Base-by-base conservation (phyloP, 2,888 invertebrate genomes). In the Sepioteuthis lessoniana region DNA sequence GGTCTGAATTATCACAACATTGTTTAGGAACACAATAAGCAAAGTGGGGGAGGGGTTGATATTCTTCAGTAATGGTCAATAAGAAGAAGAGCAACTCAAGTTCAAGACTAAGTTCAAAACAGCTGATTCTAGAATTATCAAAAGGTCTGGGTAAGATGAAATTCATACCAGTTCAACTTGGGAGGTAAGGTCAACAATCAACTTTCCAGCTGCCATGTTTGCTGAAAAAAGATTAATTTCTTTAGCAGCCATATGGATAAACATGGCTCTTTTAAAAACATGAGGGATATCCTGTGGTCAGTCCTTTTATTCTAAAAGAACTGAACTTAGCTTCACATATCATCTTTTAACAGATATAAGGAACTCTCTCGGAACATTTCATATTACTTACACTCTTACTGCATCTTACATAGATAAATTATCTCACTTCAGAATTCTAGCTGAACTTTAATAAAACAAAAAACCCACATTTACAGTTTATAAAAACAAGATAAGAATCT, bases 1-100 rank as follows among this genome's bases (percentile, higher is more conserved):
- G 76, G 76, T 76, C n/a, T 76, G n/a, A n/a, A 76, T 76, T 76
- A 76, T 76, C 76, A 76, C n/a, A 76, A 76, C n/a, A 76, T 76
- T 35, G 76, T n/a, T 35, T 76, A 76, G 0, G n/a, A 76, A 76
- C 16, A 76, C n/a, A 76, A 76, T n/a, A n/a, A 76, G 16, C n/a
- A n/a, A 76, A 76, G 16, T 16, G 31, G 7, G 31, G n/a, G n/a
- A n/a, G n/a, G n/a, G n/a, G n/a, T n/a, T 5, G 28, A 31, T 76
- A 76, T 76, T 76, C 19, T 35, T 76, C 76, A 16, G 16, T 76
- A 13, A 19, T 76, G 76, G 76, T 76, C 76, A 76, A n/a, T 35
- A 25, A 4, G 31, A 31, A 35, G n/a, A 35, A n/a, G n/a, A 76
- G 35, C n/a, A 76, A n/a, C 76, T n/a, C 3, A 60, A 28, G 31